A percentile compares a stretch with the other conserved stretches of the same genome.
These are phyloP conservation scores for Turnix velox DNA, from an alignment of 2,113 vertebrate genomes.

Conservation along the genomic window DNA sequence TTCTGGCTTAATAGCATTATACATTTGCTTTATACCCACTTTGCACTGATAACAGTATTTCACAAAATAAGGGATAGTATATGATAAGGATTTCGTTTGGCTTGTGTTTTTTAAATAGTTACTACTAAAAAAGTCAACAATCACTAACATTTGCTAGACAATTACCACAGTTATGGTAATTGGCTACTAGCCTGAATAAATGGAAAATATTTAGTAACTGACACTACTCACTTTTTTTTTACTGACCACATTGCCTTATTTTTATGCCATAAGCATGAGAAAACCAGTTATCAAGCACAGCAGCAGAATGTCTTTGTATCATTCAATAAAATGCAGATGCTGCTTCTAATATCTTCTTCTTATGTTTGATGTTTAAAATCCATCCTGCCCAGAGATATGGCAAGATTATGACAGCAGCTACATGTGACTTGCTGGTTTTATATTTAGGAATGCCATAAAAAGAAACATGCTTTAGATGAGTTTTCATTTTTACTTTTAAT, in stretches of 20 bases:
- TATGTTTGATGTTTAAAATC: background rate
- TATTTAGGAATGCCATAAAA: background rate
- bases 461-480: accelerated
- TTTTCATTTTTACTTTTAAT: background rate
- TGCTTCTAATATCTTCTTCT: background rate
- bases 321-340: background rate
- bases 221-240: background rate
- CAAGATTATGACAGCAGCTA: background rate
- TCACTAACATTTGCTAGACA: background rate
- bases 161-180: background rate
- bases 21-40: background rate
- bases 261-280: background rate
- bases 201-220: background rate
- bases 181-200: background rate
- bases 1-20: background rate
- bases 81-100: background rate
- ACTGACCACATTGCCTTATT: background rate
- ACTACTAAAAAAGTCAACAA: background rate
- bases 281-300: background rate
- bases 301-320: background rate
- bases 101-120: background rate
- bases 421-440: background rate
- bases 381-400: background rate
- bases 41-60: background rate
- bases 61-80: background rate